Conservation (phyloP, 2,113 vertebrate genomes). For the Phodopus roborovskii region DNA sequence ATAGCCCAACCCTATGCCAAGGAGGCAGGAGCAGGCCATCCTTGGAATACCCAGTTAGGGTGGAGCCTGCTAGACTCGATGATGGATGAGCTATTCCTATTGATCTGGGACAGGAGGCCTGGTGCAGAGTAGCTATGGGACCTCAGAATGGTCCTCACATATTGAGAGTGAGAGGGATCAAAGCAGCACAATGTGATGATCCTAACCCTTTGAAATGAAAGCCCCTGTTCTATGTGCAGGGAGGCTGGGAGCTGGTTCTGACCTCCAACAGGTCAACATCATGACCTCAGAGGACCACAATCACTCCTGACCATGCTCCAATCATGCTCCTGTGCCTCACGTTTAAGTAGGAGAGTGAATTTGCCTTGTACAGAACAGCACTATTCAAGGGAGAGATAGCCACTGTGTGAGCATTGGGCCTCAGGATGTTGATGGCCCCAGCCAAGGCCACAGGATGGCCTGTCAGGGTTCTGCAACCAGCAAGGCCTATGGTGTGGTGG, state of each 20-base stretch:
- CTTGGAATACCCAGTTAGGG: background rate
- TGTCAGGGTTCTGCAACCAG: background rate
- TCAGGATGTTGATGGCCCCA: background rate
- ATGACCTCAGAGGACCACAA: background rate
- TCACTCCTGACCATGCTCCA: background rate
- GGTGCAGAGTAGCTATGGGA: background rate
- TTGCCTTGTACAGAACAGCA: background rate
- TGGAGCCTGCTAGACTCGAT: background rate
- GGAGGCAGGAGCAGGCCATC: background rate
- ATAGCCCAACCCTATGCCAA: background rate
- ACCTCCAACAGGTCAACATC: background rate
- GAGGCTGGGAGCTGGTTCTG: background rate
- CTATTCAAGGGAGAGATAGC: background rate
- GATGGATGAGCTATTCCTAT: rapidly evolving
- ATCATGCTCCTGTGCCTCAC: rapidly evolving
- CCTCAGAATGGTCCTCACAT: rapidly evolving
- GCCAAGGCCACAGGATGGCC: too few species aligned
- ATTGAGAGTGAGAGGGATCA: background rate
- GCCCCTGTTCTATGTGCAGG: background rate
- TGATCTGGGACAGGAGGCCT: too few species aligned
- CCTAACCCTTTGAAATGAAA: background rate
- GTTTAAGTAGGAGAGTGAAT: background rate
- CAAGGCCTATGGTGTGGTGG: background rate
- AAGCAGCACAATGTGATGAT: background rate
- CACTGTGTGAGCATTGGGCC: background rate